Evolutionary conservation across 2,888 invertebrate species (phyloP), one percentile per base, ranked within the genome.

Genomic region (Geophilus truncorum): DNA sequence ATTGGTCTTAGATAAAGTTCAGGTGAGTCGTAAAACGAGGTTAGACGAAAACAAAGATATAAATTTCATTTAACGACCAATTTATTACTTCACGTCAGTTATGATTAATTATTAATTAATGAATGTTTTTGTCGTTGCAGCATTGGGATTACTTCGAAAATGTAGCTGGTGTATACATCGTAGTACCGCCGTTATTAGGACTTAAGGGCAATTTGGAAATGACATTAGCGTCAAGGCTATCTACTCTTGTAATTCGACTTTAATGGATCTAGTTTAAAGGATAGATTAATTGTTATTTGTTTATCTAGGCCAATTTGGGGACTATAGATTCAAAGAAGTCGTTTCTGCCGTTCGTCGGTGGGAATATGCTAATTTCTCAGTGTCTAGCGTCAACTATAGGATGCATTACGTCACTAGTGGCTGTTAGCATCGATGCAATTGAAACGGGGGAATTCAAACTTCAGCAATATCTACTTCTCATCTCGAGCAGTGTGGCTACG

Each of bases 301-400:
- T 77, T 77, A 78, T 78, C 83, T 86, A 88, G 87, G 89, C 89
- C 10, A 89, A 90, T 84, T 83, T 89, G 79, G 89, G 89, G 34
- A 86, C 87, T 79, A 87, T 90, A 87, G 88, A 89, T 81, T 85
- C 85, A 7, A 82, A 83, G 21, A 84, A 84, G 25, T 87, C 87
- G 80, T 85, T 86, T 81, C 84, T 86, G 84, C 85, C 86, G 80
- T 85, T 88, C 84, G 86, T 89, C 79, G 85, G 85, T 28, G 88
- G 89, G 25, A 90, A 90, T 83, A 84, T 90, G 84, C 88, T 80
- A 9, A 76, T 81, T 78, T 78, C 83, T 30, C 86, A 91, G 87
- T 93, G 93, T 86, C 93, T 93, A 87, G 94, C 94, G 30, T 92
- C 94, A 84, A 92, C 94, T 28, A 94, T 95, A 15, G 94, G 94